Conservation (phyloP, 2,797 vertebrate genomes). For the Vipera latastei region DNA sequence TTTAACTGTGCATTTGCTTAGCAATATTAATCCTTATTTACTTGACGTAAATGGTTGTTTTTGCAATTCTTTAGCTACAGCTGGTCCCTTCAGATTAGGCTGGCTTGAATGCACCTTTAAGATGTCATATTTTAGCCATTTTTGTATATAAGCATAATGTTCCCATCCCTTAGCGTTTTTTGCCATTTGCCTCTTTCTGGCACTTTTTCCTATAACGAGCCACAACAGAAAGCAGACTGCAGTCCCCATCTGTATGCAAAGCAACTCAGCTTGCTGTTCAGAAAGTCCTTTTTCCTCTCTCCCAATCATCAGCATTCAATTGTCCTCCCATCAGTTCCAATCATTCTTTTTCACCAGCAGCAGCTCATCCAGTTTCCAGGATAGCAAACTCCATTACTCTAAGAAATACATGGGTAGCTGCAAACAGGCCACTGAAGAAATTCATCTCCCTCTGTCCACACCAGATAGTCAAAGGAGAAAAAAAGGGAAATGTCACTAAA, state of each 20-base stretch:
- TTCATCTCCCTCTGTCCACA: background rate
- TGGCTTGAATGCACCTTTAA: background rate
- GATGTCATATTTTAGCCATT: background rate
- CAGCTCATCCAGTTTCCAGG: conserved; percentile 42
- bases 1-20: background rate
- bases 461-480: conserved; percentile 1
- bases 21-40: background rate
- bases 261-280: background rate
- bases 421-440: conserved; percentile 35
- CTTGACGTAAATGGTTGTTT: background rate
- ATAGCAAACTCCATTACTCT: conserved; percentile 3
- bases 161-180: background rate
- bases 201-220: conserved; percentile 27
- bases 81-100: background rate
- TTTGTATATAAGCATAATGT: background rate
- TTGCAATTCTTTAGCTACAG: background rate
- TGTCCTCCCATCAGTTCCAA: conserved; percentile 40
- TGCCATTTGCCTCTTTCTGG: background rate
- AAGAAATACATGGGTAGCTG: conserved; percentile 8
- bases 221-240: background rate
- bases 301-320: conserved; percentile 28
- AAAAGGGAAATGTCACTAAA: background rate
- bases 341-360: conserved; percentile 34
- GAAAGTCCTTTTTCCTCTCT: conserved; percentile 4
- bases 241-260: conserved; percentile 10